Conservation (phyloP, 2,888 invertebrate species). For the Yponomeuta plumbellus region DNA sequence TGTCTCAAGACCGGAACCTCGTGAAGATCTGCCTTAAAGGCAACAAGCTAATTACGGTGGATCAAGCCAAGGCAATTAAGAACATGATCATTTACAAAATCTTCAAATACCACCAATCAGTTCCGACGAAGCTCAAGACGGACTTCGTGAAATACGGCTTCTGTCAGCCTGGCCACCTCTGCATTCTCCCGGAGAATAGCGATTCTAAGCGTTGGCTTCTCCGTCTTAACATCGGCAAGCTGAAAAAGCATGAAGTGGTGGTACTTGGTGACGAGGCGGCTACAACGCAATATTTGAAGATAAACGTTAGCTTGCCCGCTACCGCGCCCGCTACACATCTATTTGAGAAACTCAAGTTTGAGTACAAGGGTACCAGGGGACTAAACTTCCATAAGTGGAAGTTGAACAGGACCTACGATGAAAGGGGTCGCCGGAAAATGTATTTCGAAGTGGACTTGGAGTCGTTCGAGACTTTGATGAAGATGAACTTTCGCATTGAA, state of each 20-base stretch:
- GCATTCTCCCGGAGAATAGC: constrained; percentile 49
- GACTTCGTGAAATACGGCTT: constrained; percentile 59
- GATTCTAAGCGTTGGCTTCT: constrained; percentile 53
- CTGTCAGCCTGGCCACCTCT: constrained; percentile 48
- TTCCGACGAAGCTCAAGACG: constrained; percentile 32
- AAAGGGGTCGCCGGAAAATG: constrained; percentile 5
- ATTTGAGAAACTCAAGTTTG: constrained; percentile 42
- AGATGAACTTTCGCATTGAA: constrained; percentile 23
- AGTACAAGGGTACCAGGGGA: constrained; percentile 52
- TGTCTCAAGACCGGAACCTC: constrained; percentile 37
- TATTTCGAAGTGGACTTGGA: constrained; percentile 48
- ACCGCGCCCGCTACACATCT: no score
- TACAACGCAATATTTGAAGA: constrained; percentile 40
- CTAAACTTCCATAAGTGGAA: constrained; percentile 56
- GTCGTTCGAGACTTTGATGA: constrained; percentile 46
- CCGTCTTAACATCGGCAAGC: constrained; percentile 42
- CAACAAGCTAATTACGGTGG: constrained; percentile 37
- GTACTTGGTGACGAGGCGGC: constrained; percentile 42
- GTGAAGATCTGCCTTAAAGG: constrained; percentile 51
- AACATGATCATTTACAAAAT: constrained; percentile 51
- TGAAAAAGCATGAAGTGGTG: constrained; percentile 39
- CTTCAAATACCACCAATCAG: constrained; percentile 44
- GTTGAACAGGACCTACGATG: not conserved
- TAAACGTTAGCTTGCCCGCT: constrained; percentile 32
- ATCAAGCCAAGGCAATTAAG: constrained; percentile 51